Percentiles rank a stretch among this genome's conserved stretches.
phyloP scores from a whole-genome alignment of 2,797 vertebrate genomes.

The Poeciliopsis presidionis region DNA sequence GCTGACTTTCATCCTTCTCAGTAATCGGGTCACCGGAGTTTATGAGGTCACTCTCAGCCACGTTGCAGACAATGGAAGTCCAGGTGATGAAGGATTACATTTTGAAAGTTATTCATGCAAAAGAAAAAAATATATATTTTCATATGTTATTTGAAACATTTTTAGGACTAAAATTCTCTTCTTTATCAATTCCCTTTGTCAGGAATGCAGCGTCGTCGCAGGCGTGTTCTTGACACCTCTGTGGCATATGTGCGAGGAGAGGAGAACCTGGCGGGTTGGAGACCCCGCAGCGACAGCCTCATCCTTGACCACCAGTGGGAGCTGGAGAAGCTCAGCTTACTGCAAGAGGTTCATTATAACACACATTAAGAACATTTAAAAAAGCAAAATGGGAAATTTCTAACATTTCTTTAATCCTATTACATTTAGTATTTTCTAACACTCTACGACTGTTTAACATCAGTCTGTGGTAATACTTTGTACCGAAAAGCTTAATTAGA shows the following conservation, averaged over 20 bases:
- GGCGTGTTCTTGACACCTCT: conserved; percentile 95
- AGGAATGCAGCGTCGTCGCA: conserved; percentile 98
- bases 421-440: not conserved
- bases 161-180: not conserved
- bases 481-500: not conserved
- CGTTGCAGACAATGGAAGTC: conserved; percentile 93
- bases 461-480: not conserved
- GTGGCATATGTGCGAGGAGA: conserved; percentile 96
- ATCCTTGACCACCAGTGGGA: conserved; percentile 99
- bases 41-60: conserved; percentile 96
- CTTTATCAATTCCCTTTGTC: not conserved
- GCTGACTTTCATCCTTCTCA: conserved; percentile 51
- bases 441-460: not conserved
- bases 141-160: not conserved
- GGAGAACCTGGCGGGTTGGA: conserved; percentile 97
- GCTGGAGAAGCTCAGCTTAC: conserved; percentile 95
- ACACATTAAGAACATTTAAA: not conserved
- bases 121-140: not conserved
- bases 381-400: not conserved
- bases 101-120: not conserved
- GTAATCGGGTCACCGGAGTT: conserved; percentile 95
- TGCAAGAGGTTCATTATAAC: conserved; percentile 88
- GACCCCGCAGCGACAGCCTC: conserved; percentile 96
- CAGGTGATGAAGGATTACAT: conserved; percentile 81
- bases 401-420: not conserved